These are phyloP conservation scores for Brachionus calyciflorus DNA, from an alignment of 1,140 invertebrate genomes.

Conservation along the genomic window DNA sequence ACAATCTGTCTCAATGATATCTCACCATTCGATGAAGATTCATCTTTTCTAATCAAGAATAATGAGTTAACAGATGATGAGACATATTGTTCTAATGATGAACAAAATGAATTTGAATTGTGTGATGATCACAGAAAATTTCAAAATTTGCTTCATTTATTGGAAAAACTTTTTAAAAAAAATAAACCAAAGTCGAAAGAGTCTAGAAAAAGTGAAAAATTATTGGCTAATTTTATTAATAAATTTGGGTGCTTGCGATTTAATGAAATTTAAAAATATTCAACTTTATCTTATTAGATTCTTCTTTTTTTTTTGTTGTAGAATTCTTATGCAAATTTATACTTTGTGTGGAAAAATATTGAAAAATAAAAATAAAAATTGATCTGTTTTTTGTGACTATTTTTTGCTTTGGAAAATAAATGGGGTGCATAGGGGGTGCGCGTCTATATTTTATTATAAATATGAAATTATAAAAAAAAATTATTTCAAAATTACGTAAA, in stretches of 20 bases:
- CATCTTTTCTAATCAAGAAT: not conserved
- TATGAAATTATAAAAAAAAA: too few relatives aligned
- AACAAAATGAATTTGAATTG: not conserved
- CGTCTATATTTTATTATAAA: too few relatives aligned
- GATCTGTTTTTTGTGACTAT: too few relatives aligned
- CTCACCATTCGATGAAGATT: not conserved
- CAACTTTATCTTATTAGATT: too few relatives aligned
- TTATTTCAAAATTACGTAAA: too few relatives aligned
- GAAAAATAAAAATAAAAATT: too few relatives aligned
- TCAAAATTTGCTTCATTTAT: not conserved
- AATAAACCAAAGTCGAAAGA: not conserved
- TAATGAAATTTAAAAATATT: too few relatives aligned
- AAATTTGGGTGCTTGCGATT: not conserved
- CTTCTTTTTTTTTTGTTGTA: too few relatives aligned
- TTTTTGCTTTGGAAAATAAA: too few relatives aligned
- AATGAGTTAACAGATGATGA: slow-evolving; percentile 5
- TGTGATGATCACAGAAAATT: slow-evolving; percentile 6
- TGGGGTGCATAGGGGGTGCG: too few relatives aligned
- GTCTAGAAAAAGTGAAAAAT: not conserved
- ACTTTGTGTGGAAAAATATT: too few relatives aligned
- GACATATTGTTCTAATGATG: not conserved
- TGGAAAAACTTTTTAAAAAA: not conserved
- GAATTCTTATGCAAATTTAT: too few relatives aligned
- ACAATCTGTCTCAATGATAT: not conserved
- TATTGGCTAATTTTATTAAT: not conserved